Conservation (phyloP, 2,113 vertebrate species). For the Phaethornis superciliosus region DNA sequence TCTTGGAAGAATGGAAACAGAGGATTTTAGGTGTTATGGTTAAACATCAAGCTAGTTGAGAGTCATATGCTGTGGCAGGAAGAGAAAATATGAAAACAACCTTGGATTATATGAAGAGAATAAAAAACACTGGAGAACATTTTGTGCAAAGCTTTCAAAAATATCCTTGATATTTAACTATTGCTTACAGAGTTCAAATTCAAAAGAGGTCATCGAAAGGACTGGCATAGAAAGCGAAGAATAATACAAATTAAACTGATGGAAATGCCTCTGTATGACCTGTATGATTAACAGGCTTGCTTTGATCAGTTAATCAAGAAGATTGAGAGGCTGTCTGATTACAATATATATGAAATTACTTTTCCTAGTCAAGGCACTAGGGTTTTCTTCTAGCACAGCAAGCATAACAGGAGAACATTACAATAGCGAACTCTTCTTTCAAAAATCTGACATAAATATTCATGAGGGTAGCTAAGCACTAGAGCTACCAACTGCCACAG, state of each 20-base stretch:
- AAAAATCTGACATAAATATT: background rate
- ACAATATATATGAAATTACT: background rate
- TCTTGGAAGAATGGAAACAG: background rate
- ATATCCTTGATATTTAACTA: conserved; percentile 18
- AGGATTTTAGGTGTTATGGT: background rate
- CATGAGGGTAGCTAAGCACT: background rate
- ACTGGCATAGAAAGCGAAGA: background rate
- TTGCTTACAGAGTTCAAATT: background rate
- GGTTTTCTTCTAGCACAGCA: background rate
- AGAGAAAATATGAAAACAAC: background rate
- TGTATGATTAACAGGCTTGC: background rate
- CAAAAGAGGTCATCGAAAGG: background rate
- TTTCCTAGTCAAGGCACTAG: background rate
- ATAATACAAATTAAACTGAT: conserved; percentile 22
- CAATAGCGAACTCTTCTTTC: background rate
- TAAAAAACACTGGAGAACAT: background rate
- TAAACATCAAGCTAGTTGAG: background rate
- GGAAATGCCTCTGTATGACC: background rate
- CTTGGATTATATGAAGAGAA: background rate
- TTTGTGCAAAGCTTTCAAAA: background rate
- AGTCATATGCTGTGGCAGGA: background rate
- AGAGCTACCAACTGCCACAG: background rate
- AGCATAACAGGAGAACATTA: background rate
- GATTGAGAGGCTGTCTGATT: conserved; percentile 23
- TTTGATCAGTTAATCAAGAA: conserved; percentile 34